phyloP scores from a whole-genome alignment of 1,140 invertebrate species.

The Drosophila melanica region DNA sequence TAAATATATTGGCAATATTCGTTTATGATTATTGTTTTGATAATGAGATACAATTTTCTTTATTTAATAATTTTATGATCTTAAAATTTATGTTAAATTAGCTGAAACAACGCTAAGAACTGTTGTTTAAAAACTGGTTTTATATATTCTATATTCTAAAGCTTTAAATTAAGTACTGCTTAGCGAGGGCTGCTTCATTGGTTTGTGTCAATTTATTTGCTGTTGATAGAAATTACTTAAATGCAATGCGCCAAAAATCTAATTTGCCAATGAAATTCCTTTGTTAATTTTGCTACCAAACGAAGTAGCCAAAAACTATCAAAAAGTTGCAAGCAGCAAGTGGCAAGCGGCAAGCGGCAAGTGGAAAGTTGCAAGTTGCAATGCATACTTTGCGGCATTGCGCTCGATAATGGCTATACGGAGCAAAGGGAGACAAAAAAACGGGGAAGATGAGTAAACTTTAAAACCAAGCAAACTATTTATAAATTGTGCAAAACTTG shows the following conservation, averaged over 20 bases:
- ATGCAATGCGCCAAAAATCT: slow-evolving; percentile 61
- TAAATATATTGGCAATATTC: no score
- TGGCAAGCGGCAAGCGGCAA: slow-evolving; percentile 18
- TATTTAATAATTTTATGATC: no score
- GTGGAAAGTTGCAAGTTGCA: slow-evolving; percentile 26
- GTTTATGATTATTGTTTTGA: no score
- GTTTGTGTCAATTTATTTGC: background rate
- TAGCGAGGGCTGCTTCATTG: background rate
- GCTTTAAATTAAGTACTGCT: background rate
- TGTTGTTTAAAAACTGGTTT: background rate
- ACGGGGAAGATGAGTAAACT: slow-evolving; percentile 48
- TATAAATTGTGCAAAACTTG: slow-evolving; percentile 78
- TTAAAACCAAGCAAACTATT: slow-evolving; percentile 79
- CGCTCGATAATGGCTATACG: slow-evolving; percentile 55
- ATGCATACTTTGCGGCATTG: slow-evolving; percentile 67
- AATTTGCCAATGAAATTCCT: slow-evolving; percentile 77
- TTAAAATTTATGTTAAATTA: no score
- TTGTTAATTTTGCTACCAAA: slow-evolving; percentile 60
- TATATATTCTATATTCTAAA: background rate
- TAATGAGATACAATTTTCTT: no score
- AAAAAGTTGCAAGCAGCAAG: slow-evolving; percentile 33
- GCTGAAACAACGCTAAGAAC: no score
- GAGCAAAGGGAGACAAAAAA: background rate
- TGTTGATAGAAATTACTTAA: slow-evolving; percentile 3
- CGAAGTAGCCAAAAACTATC: slow-evolving; percentile 42